Evolutionary conservation across 2,888 invertebrate genomes (phyloP).

Genomic region (Coenonympha glycerion): DNA sequence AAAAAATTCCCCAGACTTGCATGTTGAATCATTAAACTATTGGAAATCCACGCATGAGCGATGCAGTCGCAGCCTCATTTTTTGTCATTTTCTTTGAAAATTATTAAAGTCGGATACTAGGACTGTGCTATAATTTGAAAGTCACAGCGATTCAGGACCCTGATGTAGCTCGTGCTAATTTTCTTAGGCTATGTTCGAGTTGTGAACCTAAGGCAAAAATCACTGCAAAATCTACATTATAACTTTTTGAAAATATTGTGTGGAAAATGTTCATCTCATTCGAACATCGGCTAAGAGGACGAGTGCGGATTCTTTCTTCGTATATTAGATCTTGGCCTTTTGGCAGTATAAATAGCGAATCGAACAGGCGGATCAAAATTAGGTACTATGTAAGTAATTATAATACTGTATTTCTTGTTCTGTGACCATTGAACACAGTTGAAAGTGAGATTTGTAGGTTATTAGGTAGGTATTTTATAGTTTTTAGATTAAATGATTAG

Average conservation of each 20-base stretch:
- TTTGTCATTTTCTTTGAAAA: too few relatives aligned
- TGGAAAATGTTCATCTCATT: too few relatives aligned
- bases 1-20: too few relatives aligned
- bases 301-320: constrained; percentile 1
- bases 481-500: constrained; percentile 11
- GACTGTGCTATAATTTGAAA: background rate
- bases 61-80: too few relatives aligned
- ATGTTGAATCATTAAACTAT: too few relatives aligned
- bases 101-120: background rate
- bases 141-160: background rate
- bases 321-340: constrained; percentile 27
- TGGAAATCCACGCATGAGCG: too few relatives aligned
- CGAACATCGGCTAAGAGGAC: too few relatives aligned
- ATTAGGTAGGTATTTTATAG: constrained; percentile 27
- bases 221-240: too few relatives aligned
- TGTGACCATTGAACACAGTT: constrained; percentile 40
- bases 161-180: too few relatives aligned
- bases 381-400: constrained; percentile 31
- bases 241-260: too few relatives aligned
- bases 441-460: constrained; percentile 61
- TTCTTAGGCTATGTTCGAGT: too few relatives aligned
- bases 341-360: constrained; percentile 29
- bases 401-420: constrained; percentile 30
- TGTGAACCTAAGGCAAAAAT: too few relatives aligned
- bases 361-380: constrained; percentile 42